Conservation (phyloP, 2,888 invertebrate species). For the Entomobrya proxima region DNA sequence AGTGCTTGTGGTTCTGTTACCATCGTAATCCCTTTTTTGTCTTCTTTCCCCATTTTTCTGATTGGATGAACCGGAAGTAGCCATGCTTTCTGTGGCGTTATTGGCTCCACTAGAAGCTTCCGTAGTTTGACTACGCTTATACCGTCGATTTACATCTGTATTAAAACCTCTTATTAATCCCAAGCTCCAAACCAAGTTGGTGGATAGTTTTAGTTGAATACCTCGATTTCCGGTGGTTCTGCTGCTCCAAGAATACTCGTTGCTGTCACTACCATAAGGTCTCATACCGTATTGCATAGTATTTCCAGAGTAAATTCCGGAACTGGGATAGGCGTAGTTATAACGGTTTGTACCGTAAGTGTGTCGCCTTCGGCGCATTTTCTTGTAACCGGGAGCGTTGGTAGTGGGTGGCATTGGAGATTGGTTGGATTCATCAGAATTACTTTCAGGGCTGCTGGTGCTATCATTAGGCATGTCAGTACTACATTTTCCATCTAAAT, state of each 20-base stretch:
- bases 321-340: not conserved
- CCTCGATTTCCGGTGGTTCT: not conserved
- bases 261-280: conserved; percentile 10
- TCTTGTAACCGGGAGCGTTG: conserved; percentile 13
- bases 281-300: not conserved
- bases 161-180: not conserved
- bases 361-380: conserved; percentile 7
- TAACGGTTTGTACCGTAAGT: not conserved
- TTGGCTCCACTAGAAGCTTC: too few species aligned
- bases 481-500: conserved; percentile 40
- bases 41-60: too few species aligned
- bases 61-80: too few species aligned
- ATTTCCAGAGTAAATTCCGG: not conserved
- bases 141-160: not conserved
- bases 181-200: not conserved
- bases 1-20: too few species aligned
- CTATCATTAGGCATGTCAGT: not conserved
- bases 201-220: not conserved
- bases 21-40: too few species aligned
- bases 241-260: conserved; percentile 17
- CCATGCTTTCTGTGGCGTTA: too few species aligned
- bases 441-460: not conserved
- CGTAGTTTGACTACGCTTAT: too few species aligned
- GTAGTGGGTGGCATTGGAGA: not conserved
- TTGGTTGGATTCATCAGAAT: not conserved